A percentile compares a stretch with the other conserved stretches of the same genome.
Conservation (phyloP, 2,888 invertebrate genomes). For the Willowsia nigromaculata region DNA sequence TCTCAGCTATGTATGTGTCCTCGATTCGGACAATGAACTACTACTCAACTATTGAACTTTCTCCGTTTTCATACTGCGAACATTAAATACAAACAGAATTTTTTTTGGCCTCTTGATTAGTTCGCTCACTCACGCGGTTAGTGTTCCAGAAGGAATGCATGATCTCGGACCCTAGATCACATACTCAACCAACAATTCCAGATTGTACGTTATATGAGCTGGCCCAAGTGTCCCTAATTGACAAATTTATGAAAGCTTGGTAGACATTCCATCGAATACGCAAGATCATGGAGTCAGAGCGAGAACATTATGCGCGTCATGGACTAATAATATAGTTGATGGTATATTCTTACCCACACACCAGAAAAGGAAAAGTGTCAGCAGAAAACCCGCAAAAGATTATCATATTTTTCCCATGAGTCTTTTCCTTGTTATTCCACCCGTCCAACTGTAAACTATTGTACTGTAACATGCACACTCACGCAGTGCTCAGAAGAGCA, state of each 20-base stretch:
- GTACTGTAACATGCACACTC: neutral
- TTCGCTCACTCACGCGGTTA: slow-evolving; percentile 7
- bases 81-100: slow-evolving; percentile 17
- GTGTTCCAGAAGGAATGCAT: neutral
- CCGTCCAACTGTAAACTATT: neutral
- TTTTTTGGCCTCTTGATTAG: slow-evolving; percentile 14
- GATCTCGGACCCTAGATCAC: neutral
- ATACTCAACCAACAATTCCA: neutral
- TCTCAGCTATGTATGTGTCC: neutral
- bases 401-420: slow-evolving; percentile 50
- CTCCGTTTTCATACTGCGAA: neutral
- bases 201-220: neutral
- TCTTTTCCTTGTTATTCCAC: slow-evolving; percentile 6
- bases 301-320: neutral
- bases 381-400: slow-evolving; percentile 29
- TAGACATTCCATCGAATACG: neutral
- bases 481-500: neutral
- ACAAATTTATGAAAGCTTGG: neutral
- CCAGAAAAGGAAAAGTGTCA: slow-evolving; percentile 21
- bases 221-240: slow-evolving; percentile 8
- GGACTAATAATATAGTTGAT: neutral
- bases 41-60: neutral
- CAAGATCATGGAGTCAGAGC: neutral
- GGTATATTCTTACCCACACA: neutral
- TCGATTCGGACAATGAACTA: slow-evolving; percentile 11